Evolutionary conservation across 1,140 invertebrate species (phyloP).

Genomic region (Platorchestia sp.): DNA sequence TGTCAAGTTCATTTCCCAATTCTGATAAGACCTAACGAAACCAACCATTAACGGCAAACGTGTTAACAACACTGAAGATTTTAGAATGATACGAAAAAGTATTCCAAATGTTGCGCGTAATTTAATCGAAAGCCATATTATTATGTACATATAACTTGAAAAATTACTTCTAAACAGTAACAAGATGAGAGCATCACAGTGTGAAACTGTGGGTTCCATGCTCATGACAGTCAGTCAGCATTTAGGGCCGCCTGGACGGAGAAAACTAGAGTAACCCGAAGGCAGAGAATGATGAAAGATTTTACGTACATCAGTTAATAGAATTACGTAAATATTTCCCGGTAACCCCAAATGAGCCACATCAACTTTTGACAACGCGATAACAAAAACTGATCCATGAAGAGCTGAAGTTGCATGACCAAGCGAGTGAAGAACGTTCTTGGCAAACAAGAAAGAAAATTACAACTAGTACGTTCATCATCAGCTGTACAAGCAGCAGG

Average conservation of each 20-base stretch:
- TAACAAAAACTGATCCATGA: background rate
- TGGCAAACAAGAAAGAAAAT: background rate
- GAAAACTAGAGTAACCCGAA: background rate
- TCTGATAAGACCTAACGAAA: too few species aligned
- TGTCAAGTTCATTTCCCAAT: too few species aligned
- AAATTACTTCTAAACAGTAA: background rate
- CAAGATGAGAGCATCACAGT: background rate
- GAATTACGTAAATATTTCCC: background rate
- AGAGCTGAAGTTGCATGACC: background rate
- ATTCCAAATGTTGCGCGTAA: background rate
- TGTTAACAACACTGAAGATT: too few species aligned
- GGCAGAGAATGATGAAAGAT: background rate
- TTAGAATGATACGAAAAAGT: too few species aligned
- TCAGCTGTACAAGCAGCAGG: background rate
- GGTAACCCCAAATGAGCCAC: background rate
- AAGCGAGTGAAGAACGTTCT: background rate
- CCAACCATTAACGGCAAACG: too few species aligned
- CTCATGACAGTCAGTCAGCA: background rate
- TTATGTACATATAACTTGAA: background rate
- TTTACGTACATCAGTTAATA: background rate
- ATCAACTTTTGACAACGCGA: background rate
- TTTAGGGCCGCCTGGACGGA: background rate
- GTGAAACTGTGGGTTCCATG: background rate
- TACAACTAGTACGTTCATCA: background rate
- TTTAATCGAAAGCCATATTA: background rate